A percentile compares a stretch with the other conserved stretches of the same genome.
Conservation (phyloP, 2,888 invertebrate genomes). For the Drosophila tripunctata region DNA sequence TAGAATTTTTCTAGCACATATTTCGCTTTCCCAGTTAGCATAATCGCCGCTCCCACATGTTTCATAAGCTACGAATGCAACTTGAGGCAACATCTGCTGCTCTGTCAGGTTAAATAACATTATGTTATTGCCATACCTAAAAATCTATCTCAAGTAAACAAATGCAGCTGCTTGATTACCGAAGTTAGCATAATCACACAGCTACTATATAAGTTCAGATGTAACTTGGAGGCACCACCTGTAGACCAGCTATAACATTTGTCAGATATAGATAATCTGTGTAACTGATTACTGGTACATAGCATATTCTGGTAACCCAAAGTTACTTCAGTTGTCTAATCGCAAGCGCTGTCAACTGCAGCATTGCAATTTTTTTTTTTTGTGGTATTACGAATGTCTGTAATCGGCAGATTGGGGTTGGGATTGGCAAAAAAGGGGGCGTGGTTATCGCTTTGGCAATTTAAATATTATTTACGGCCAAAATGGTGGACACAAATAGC, state of each 20-base stretch:
- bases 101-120: background rate
- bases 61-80: background rate
- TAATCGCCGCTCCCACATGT: slow-evolving; percentile 6
- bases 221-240: background rate
- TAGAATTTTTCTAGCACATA: background rate
- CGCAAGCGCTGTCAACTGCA: slow-evolving; percentile 47
- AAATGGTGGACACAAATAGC: slow-evolving; percentile 42
- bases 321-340: background rate
- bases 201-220: background rate
- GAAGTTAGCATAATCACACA: background rate
- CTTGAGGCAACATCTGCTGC: background rate
- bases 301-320: background rate
- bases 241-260: background rate
- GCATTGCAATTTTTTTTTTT: slow-evolving; percentile 18
- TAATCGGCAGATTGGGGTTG: background rate
- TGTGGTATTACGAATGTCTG: slow-evolving; percentile 3
- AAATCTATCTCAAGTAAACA: background rate
- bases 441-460: slow-evolving; percentile 17
- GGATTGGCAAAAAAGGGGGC: background rate
- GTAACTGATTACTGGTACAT: background rate
- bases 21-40: background rate
- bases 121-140: background rate
- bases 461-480: slow-evolving; percentile 49
- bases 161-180: background rate
- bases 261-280: background rate